Evolutionary conservation across 2,113 vertebrate genomes (phyloP).

Genomic region (Sula dactylatra): DNA sequence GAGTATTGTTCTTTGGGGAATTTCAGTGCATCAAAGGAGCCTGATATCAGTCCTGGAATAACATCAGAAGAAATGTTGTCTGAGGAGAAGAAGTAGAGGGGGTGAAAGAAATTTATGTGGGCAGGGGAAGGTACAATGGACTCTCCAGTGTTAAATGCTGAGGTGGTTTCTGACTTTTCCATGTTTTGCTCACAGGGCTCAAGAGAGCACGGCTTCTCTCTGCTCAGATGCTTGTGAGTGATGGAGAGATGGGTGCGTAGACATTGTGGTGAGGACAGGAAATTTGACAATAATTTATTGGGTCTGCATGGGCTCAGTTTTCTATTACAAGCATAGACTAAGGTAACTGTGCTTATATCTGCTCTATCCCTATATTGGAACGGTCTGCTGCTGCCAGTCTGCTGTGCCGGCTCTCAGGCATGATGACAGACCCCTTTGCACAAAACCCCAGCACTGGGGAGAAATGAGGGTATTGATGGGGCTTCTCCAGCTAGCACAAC

Average conservation of each 20-base stretch:
- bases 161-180: background rate
- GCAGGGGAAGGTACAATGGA: background rate
- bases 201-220: background rate
- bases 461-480: background rate
- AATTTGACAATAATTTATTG: background rate
- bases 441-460: background rate
- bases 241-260: background rate
- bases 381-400: accelerated
- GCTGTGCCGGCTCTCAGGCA: accelerated
- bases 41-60: background rate
- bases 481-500: background rate
- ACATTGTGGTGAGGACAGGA: background rate
- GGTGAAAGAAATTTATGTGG: background rate
- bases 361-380: background rate
- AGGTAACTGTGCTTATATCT: background rate
- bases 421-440: accelerated
- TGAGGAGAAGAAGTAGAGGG: background rate
- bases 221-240: background rate
- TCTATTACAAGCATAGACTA: background rate
- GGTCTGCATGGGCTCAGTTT: background rate
- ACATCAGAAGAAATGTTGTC: background rate
- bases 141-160: background rate
- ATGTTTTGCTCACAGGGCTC: background rate
- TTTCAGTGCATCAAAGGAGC: conserved; percentile 18
- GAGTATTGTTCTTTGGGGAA: conserved; percentile 13